phyloP scores from a whole-genome alignment of 1,140 invertebrate species.

The Drosophila auraria region DNA sequence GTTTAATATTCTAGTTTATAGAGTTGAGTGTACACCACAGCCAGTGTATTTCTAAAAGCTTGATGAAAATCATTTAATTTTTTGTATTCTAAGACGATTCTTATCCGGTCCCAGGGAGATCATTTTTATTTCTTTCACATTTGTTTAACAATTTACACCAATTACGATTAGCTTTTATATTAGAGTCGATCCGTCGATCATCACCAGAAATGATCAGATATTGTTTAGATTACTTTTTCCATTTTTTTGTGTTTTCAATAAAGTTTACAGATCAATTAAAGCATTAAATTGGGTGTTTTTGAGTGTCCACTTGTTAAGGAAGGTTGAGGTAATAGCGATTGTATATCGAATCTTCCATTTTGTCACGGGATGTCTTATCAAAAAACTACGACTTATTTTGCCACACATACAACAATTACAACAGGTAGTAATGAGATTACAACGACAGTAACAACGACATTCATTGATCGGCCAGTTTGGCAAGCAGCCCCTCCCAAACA shows the following conservation, averaged over 20 bases:
- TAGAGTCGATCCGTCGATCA: background rate
- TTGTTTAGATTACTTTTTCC: background rate
- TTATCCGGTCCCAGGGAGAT: background rate
- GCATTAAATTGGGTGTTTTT: background rate
- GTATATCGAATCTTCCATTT: background rate
- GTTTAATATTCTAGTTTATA: slow-evolving; percentile 2
- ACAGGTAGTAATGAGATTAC: slow-evolving; percentile 47
- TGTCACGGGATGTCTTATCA: background rate
- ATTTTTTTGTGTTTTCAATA: background rate
- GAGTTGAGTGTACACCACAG: slow-evolving; percentile 6
- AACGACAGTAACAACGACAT: slow-evolving; percentile 22
- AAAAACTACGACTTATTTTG: background rate
- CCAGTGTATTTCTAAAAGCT: background rate
- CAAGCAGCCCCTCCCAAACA: slow-evolving; percentile 41
- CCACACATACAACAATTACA: slow-evolving; percentile 31
- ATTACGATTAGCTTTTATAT: background rate
- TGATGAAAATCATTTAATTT: background rate
- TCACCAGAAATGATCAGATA: background rate
- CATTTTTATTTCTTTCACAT: slow-evolving; percentile 7
- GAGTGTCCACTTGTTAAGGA: background rate
- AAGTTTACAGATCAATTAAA: background rate
- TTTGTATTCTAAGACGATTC: slow-evolving; percentile 12
- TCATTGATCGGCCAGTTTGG: slow-evolving; percentile 46
- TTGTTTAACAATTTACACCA: slow-evolving; percentile 18
- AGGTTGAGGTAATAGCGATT: background rate